Evolutionary conservation across 2,888 invertebrate genomes (phyloP).

Genomic region (Habroteleia sp.): DNA sequence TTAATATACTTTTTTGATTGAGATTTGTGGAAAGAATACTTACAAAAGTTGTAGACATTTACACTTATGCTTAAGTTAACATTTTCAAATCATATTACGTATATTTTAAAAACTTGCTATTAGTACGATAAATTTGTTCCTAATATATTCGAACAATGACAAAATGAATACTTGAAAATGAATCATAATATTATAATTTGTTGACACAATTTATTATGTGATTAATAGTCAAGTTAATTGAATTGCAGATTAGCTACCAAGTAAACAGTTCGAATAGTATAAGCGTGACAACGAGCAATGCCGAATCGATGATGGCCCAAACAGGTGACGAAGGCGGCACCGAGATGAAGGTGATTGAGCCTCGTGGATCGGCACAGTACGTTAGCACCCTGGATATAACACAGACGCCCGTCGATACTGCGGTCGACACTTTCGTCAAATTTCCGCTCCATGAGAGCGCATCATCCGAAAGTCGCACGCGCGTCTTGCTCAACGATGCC

Average conservation of each 20-base stretch:
- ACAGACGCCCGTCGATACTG: slow-evolving; percentile 76
- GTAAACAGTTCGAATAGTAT: slow-evolving; percentile 39
- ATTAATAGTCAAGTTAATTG: too few species aligned
- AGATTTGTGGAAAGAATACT: too few species aligned
- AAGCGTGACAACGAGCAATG: slow-evolving; percentile 53
- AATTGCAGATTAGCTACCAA: slow-evolving; percentile 46
- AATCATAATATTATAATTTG: too few species aligned
- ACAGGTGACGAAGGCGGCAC: slow-evolving; percentile 78
- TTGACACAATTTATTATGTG: too few species aligned
- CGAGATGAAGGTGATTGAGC: slow-evolving; percentile 80
- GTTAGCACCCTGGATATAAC: slow-evolving; percentile 77
- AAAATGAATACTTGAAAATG: too few species aligned
- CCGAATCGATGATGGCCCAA: slow-evolving; percentile 71
- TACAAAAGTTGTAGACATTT: too few species aligned
- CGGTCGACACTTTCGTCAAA: slow-evolving; percentile 69
- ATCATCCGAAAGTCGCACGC: slow-evolving; percentile 40
- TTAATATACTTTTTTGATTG: too few species aligned
- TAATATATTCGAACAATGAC: too few species aligned
- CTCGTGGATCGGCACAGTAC: slow-evolving; percentile 75
- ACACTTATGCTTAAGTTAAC: too few species aligned
- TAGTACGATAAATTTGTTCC: too few species aligned
- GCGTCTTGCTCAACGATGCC: slow-evolving; percentile 68
- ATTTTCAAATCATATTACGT: too few species aligned
- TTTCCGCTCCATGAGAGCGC: slow-evolving; percentile 76
- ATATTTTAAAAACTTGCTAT: too few species aligned